Evolutionary conservation across 2,888 invertebrate genomes (phyloP).

Genomic region (Euplagia quadripunctaria): DNA sequence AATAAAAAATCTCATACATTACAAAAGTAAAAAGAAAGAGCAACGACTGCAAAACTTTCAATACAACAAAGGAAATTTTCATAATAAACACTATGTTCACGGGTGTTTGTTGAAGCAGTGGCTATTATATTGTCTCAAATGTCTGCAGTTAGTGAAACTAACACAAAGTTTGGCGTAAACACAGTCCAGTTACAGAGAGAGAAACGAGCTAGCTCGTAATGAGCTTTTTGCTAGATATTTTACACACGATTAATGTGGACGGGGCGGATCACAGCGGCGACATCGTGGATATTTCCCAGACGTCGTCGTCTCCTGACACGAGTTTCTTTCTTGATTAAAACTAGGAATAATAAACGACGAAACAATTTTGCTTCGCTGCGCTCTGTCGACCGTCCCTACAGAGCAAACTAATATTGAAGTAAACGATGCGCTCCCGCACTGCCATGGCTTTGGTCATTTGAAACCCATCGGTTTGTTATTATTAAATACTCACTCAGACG

Average conservation of each 20-base stretch:
- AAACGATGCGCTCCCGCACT: conserved; percentile 56
- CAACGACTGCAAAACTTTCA: conserved; percentile 36
- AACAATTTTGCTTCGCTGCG: conserved; percentile 76
- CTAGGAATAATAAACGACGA: conserved; percentile 83
- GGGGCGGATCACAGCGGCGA: conserved; percentile 63
- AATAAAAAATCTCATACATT: conserved; percentile 6
- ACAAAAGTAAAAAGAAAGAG: conserved; percentile 34
- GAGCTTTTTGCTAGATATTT: conserved; percentile 68
- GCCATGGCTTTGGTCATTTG: conserved; percentile 58
- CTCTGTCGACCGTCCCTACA: conserved; percentile 60
- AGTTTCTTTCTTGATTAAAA: conserved; percentile 83
- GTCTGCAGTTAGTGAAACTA: conserved; percentile 50
- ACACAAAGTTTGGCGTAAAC: conserved; percentile 46
- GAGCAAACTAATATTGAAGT: conserved; percentile 78
- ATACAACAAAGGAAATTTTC: conserved; percentile 39
- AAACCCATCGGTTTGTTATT: conserved; percentile 43
- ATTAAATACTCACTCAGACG: conserved; percentile 42
- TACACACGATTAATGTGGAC: conserved; percentile 73
- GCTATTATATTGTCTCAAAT: conserved; percentile 42
- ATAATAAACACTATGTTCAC: conserved; percentile 41
- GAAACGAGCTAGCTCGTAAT: conserved; percentile 56
- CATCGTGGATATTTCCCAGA: conserved; percentile 72
- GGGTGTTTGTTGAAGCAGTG: conserved; percentile 32
- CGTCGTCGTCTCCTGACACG: conserved; percentile 60
- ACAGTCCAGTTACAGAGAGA: conserved; percentile 47